phyloP scores from a whole-genome alignment of 2,797 vertebrate genomes.

The Syndactyla subalaris region DNA sequence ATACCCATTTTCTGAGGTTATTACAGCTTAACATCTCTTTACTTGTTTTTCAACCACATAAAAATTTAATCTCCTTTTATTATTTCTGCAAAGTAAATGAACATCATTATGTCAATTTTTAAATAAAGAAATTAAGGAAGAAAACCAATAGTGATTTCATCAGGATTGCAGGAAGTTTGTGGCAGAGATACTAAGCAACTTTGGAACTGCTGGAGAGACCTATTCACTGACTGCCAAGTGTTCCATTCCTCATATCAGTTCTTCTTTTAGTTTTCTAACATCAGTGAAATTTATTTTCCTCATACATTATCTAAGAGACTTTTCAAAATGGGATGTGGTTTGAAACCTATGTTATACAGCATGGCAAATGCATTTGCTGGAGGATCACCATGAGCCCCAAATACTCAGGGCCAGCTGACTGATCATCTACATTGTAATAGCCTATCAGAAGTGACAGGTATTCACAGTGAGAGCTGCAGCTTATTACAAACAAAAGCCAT shows the following conservation, averaged over 20 bases:
- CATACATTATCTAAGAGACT: background rate
- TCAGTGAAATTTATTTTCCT: background rate
- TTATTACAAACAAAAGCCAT: conserved; percentile 1
- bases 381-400: background rate
- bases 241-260: background rate
- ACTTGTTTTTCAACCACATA: background rate
- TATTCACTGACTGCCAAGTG: background rate
- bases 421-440: background rate
- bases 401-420: background rate
- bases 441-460: conserved; percentile 34
- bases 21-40: background rate
- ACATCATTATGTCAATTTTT: background rate
- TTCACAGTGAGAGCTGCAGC: background rate
- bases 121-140: background rate
- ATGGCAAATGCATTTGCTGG: background rate
- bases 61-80: background rate
- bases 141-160: background rate
- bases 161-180: background rate
- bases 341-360: background rate
- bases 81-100: background rate
- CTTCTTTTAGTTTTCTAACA: background rate
- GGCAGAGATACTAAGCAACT: background rate
- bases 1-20: background rate
- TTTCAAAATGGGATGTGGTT: background rate
- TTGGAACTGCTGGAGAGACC: background rate